Evolutionary conservation across 2,113 vertebrate genomes (phyloP).

Genomic region (Plotosus lineatus): DNA sequence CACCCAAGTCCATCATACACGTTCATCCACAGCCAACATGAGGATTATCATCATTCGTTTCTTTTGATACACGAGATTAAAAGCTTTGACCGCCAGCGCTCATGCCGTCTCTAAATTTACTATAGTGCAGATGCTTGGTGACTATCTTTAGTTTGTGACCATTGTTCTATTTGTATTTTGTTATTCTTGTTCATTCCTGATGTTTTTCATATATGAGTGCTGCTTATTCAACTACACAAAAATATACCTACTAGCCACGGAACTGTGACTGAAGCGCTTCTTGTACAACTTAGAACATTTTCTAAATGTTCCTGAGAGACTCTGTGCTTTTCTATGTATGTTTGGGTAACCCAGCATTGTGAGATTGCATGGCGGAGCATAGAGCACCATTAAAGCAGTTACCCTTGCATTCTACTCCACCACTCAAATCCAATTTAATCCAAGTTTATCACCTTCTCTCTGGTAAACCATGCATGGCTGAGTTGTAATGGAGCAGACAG

Average conservation of each 20-base stretch:
- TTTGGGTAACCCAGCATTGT: conserved; percentile 14
- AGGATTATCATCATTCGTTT: too few species aligned
- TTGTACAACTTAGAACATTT: neutral
- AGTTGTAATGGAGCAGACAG: neutral
- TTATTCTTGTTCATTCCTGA: neutral
- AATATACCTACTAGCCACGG: too few species aligned
- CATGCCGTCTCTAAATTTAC: too few species aligned
- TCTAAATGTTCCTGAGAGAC: neutral
- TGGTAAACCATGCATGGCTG: conserved; percentile 29
- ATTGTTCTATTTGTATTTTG: too few species aligned
- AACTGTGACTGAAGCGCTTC: neutral
- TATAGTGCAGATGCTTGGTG: too few species aligned
- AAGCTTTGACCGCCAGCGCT: too few species aligned
- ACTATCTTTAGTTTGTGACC: too few species aligned
- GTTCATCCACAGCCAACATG: too few species aligned
- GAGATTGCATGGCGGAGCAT: conserved; percentile 18
- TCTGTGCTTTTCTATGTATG: neutral
- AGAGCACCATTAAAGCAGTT: neutral
- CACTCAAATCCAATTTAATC: conserved; percentile 51
- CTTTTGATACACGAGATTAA: too few species aligned
- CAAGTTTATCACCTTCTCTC: conserved; percentile 38
- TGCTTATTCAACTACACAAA: neutral
- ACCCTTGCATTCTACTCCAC: conserved; percentile 21
- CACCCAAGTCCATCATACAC: too few species aligned
- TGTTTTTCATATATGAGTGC: neutral